These are phyloP conservation scores for Triplophysa siluroides DNA, from an alignment of 2,113 vertebrate genomes.

Conservation along the genomic window DNA sequence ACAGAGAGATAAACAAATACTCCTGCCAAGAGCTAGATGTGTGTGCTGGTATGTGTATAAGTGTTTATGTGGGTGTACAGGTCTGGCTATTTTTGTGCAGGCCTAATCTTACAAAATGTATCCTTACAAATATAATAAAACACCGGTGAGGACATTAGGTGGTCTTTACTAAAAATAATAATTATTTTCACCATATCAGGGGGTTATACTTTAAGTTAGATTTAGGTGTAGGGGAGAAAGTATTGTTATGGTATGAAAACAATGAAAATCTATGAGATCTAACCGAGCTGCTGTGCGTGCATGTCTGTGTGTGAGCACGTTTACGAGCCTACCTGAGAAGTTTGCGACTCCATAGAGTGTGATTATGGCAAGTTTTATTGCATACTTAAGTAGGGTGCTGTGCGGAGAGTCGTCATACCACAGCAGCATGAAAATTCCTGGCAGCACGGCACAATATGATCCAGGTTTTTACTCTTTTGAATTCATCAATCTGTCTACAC, in stretches of 20 bases:
- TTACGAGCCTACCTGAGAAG: slow-evolving; percentile 43
- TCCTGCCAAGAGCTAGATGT: slow-evolving; percentile 20
- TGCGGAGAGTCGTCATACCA: slow-evolving; percentile 6
- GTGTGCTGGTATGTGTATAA: neutral
- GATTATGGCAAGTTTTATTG: slow-evolving; percentile 44
- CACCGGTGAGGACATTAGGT: neutral
- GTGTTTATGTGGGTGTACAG: slow-evolving; percentile 5
- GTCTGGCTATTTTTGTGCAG: too few species aligned
- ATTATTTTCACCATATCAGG: too few species aligned
- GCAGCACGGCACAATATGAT: slow-evolving; percentile 35
- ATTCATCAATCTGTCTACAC: slow-evolving; percentile 63
- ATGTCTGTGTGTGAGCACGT: neutral
- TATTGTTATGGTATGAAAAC: too few species aligned
- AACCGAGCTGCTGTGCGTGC: neutral
- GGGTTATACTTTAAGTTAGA: too few species aligned
- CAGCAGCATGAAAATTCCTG: slow-evolving; percentile 50
- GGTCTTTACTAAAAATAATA: neutral
- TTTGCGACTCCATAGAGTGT: slow-evolving; percentile 33
- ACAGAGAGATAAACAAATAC: slow-evolving; percentile 3
- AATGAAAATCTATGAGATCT: too few species aligned
- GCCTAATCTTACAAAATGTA: too few species aligned
- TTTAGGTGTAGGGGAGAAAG: too few species aligned
- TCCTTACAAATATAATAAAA: too few species aligned
- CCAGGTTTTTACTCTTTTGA: slow-evolving; percentile 49
- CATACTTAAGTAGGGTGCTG: slow-evolving; percentile 32